Evolutionary conservation across 2,888 invertebrate species (phyloP).

Genomic region (Congeria kusceri): DNA sequence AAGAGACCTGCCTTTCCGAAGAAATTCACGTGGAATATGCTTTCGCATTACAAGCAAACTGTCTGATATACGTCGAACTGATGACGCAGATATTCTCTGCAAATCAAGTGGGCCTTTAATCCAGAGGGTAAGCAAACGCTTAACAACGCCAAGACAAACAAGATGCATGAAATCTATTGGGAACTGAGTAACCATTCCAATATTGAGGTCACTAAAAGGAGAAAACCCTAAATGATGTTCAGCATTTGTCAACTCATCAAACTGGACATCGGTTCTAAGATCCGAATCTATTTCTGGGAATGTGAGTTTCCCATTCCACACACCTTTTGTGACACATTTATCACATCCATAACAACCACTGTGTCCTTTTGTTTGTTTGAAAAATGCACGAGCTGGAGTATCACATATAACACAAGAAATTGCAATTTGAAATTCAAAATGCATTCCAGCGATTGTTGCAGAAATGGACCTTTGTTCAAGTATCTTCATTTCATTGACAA

Average conservation of each 20-base stretch:
- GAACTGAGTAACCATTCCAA: slow-evolving; percentile 69
- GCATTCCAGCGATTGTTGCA: too few species aligned
- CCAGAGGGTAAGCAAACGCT: slow-evolving; percentile 60
- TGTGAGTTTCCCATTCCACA: slow-evolving; percentile 46
- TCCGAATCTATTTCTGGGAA: slow-evolving; percentile 42
- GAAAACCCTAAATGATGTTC: slow-evolving; percentile 66
- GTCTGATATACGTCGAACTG: slow-evolving; percentile 50
- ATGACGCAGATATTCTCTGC: neutral
- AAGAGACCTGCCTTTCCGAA: slow-evolving; percentile 64
- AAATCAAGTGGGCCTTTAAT: slow-evolving; percentile 53
- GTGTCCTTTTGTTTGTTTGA: slow-evolving; percentile 73
- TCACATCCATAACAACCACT: slow-evolving; percentile 78
- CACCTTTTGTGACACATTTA: slow-evolving; percentile 66
- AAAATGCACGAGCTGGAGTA: too few species aligned
- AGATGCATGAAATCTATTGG: slow-evolving; percentile 81
- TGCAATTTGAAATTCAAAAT: too few species aligned
- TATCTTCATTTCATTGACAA: neutral
- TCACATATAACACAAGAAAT: too few species aligned
- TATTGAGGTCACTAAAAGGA: slow-evolving; percentile 46
- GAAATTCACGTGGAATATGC: slow-evolving; percentile 67
- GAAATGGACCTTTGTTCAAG: too few species aligned
- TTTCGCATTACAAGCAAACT: slow-evolving; percentile 24
- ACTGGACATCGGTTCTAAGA: slow-evolving; percentile 52
- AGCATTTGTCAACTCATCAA: slow-evolving; percentile 55
- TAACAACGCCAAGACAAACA: slow-evolving; percentile 76